Evolutionary conservation across 2,113 vertebrate species (phyloP).

Genomic region (Grantiella picta): DNA sequence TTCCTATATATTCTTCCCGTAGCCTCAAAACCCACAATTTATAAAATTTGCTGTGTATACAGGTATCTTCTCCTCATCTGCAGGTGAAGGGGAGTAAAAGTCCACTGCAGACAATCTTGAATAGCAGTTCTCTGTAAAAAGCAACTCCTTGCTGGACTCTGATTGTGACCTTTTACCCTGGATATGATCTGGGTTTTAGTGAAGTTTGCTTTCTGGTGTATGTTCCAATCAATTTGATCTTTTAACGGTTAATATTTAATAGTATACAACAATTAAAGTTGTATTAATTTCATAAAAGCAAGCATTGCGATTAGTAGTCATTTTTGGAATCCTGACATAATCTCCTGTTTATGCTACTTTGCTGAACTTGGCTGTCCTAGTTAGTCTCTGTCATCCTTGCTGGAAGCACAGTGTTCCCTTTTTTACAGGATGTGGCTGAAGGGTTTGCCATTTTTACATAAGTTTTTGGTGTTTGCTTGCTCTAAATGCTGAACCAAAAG

Average conservation of each 20-base stretch:
- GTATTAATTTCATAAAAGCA: background rate
- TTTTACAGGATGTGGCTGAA: background rate
- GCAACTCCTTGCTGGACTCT: background rate
- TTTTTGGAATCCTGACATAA: background rate
- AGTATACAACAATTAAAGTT: background rate
- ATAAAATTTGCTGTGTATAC: background rate
- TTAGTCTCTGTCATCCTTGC: background rate
- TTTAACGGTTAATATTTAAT: background rate
- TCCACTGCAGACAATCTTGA: background rate
- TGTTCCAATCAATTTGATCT: background rate
- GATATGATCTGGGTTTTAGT: background rate
- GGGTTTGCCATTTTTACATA: background rate
- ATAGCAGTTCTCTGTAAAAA: background rate
- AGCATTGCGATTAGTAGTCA: background rate
- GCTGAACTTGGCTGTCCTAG: background rate
- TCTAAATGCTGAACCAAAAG: background rate
- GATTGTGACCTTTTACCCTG: background rate
- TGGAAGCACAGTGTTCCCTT: background rate
- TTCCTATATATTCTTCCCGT: background rate
- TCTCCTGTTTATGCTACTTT: background rate
- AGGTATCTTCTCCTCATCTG: background rate
- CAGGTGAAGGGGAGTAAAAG: background rate
- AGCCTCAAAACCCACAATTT: background rate
- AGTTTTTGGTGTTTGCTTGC: background rate
- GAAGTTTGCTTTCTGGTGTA: background rate